These are phyloP conservation scores for Danionella cerebrum DNA, from an alignment of 2,113 vertebrate genomes.

Conservation along the genomic window DNA sequence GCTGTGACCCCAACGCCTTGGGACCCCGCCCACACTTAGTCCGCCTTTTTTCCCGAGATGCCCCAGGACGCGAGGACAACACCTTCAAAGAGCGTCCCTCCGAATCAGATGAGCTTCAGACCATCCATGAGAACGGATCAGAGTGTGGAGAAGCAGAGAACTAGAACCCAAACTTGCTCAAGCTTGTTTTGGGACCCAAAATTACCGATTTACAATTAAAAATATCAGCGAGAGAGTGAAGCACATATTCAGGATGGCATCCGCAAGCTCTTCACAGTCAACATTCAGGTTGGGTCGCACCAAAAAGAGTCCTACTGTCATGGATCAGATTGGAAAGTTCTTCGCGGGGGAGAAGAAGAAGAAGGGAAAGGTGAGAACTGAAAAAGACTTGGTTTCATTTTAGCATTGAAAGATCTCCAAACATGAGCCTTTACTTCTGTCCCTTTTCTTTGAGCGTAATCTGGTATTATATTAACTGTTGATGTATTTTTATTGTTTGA, in stretches of 20 bases:
- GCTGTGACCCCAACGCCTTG: slow-evolving; percentile 71
- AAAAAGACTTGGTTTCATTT: slow-evolving; percentile 36
- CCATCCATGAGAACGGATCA: slow-evolving; percentile 89
- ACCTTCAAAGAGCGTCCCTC: slow-evolving; percentile 99
- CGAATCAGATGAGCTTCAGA: slow-evolving; percentile 96
- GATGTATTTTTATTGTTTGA: background rate
- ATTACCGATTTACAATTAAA: too few relatives aligned
- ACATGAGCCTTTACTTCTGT: background rate
- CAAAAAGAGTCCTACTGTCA: slow-evolving; percentile 85
- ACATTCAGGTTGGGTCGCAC: slow-evolving; percentile 71
- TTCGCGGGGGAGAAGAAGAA: slow-evolving; percentile 91
- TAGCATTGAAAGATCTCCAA: background rate
- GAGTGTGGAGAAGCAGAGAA: slow-evolving; percentile 81
- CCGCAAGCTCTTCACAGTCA: slow-evolving; percentile 82
- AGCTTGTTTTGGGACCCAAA: slow-evolving; percentile 47
- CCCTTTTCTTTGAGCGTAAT: background rate
- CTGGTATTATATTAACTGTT: background rate
- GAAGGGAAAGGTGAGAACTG: slow-evolving; percentile 92
- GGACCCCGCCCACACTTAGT: slow-evolving; percentile 89
- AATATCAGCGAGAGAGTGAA: too few relatives aligned
- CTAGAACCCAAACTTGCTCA: slow-evolving; percentile 45
- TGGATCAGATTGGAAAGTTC: slow-evolving; percentile 95
- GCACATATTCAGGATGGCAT: slow-evolving; percentile 76
- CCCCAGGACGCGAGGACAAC: slow-evolving; percentile 97
- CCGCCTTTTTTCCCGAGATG: slow-evolving; percentile 99